Evolutionary conservation across 35 echinoderm and acorn worm species (phyloP).

Genomic region (Patiria miniata): DNA sequence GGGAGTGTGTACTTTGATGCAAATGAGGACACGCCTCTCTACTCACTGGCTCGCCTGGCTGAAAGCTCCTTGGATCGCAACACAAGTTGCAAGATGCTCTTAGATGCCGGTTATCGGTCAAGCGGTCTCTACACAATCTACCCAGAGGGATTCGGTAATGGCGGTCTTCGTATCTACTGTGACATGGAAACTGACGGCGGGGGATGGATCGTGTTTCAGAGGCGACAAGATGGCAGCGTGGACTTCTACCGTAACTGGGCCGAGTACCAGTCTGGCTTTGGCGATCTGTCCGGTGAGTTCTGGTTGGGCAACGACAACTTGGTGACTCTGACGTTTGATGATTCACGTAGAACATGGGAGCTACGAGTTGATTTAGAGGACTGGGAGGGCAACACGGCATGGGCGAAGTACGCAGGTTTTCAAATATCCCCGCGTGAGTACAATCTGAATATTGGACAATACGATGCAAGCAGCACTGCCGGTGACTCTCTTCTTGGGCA

Average conservation of each 20-base stretch:
- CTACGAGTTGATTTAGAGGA: conserved; percentile 41
- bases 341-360: conserved; percentile 5
- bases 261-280: conserved; percentile 43
- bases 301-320: conserved; percentile 51
- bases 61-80: no score
- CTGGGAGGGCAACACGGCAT: not conserved
- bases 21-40: no score
- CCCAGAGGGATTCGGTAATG: not conserved
- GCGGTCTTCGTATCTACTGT: not conserved
- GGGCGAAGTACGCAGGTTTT: not conserved
- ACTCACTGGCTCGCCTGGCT: no score
- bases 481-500: not conserved
- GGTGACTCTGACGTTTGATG: not conserved
- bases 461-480: not conserved
- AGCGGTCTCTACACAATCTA: conserved; percentile 13
- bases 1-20: no score
- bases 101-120: not conserved
- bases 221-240: conserved; percentile 31
- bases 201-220: conserved; percentile 50
- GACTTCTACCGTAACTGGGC: conserved; percentile 46
- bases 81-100: no score
- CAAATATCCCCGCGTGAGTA: not conserved
- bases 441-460: not conserved
- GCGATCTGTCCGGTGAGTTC: conserved; percentile 48
- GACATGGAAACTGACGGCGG: conserved; percentile 8